phyloP scores from a whole-genome alignment of 2,113 vertebrate species.

The Oceanites oceanicus region DNA sequence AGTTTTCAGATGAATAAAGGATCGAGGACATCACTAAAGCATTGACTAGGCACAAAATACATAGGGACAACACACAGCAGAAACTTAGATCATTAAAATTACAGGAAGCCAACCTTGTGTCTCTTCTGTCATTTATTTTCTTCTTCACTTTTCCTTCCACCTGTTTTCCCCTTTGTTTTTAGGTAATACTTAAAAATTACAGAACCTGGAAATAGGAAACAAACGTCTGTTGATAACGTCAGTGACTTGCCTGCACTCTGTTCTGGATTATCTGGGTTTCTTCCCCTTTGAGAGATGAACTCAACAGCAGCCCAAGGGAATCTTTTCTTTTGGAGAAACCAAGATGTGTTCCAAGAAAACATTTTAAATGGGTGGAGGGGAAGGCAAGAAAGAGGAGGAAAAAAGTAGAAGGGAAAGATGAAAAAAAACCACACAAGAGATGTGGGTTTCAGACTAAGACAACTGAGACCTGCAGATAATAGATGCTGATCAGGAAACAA shows the following conservation, averaged over 20 bases:
- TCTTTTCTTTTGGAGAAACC: background rate
- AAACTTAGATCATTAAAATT: background rate
- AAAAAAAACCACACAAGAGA: background rate
- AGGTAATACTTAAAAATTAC: background rate
- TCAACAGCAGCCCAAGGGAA: background rate
- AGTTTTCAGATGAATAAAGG: background rate
- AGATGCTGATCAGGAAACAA: background rate
- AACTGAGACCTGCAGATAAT: background rate
- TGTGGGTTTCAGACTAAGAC: background rate
- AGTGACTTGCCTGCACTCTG: background rate
- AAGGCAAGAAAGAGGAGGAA: background rate
- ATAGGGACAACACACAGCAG: background rate
- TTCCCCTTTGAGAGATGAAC: conserved; percentile 6
- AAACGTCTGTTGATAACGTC: conserved; percentile 20
- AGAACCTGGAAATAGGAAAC: background rate
- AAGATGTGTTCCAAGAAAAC: background rate
- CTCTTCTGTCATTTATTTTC: background rate
- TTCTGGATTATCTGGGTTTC: conserved; percentile 31
- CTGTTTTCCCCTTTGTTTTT: background rate
- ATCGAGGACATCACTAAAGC: background rate
- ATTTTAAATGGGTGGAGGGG: background rate
- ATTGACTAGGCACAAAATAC: background rate
- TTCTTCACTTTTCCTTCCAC: background rate
- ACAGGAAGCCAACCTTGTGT: background rate
- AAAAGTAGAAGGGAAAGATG: background rate